A percentile compares a stretch with the other conserved stretches of the same genome.
These are phyloP conservation scores for Lycaena phlaeas DNA, from an alignment of 2,888 invertebrate species.

Conservation along the genomic window DNA sequence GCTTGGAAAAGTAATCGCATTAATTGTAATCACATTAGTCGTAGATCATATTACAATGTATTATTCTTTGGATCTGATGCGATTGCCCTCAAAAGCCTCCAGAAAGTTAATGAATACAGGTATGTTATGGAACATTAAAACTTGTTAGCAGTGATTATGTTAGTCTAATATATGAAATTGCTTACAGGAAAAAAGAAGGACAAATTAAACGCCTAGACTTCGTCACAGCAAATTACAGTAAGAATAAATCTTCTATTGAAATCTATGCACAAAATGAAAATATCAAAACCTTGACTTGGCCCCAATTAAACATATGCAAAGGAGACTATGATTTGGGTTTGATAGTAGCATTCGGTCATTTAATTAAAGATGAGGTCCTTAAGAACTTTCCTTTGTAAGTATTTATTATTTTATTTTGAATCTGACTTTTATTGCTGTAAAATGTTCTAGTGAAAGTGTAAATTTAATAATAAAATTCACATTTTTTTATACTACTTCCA, in stretches of 20 bases:
- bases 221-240: slow-evolving; percentile 78
- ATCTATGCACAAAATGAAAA: slow-evolving; percentile 77
- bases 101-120: slow-evolving; percentile 78
- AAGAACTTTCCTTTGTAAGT: slow-evolving; percentile 86
- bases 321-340: slow-evolving; percentile 86
- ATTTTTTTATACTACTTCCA: no score
- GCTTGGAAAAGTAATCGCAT: slow-evolving; percentile 29
- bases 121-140: no score
- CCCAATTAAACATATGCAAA: slow-evolving; percentile 48
- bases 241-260: slow-evolving; percentile 75
- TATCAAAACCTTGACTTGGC: slow-evolving; percentile 79
- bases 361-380: slow-evolving; percentile 85
- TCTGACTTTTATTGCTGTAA: no score
- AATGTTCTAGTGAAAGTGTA: no score
- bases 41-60: slow-evolving; percentile 38
- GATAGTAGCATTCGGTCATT: slow-evolving; percentile 94
- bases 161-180: no score
- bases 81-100: slow-evolving; percentile 84
- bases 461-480: no score
- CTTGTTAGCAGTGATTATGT: no score
- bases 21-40: slow-evolving; percentile 26
- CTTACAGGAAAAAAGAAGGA: slow-evolving; percentile 65
- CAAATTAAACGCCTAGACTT: slow-evolving; percentile 75
- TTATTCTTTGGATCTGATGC: slow-evolving; percentile 91
- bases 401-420: neutral